phyloP scores from a whole-genome alignment of 2,113 vertebrate genomes.

The Arothron firmamentum region DNA sequence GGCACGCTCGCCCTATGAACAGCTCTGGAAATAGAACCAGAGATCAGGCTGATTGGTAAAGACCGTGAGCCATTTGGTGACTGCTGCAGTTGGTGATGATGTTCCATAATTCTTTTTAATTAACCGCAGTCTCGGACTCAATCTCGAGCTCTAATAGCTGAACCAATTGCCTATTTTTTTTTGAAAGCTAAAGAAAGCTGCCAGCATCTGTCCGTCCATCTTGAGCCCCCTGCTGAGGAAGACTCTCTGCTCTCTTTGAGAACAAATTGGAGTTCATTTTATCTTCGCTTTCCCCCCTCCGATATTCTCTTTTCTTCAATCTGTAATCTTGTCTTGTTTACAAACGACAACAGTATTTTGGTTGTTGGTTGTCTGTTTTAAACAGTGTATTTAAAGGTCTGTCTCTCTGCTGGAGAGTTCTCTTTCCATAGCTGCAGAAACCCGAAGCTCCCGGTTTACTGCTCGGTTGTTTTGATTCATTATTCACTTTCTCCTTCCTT shows the following conservation, averaged over 20 bases:
- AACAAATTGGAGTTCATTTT: conserved; percentile 5
- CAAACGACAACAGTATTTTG: no score
- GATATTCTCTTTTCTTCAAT: no score
- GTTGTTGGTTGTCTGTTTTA: no score
- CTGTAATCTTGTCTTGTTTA: no score
- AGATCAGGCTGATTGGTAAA: conserved; percentile 17
- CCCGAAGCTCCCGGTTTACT: background rate
- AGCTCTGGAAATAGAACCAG: conserved; percentile 29
- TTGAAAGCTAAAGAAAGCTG: background rate
- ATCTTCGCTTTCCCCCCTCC: no score
- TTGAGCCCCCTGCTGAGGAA: conserved; percentile 1
- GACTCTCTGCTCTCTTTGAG: conserved; percentile 3
- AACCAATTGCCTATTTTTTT: background rate
- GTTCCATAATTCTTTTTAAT: background rate
- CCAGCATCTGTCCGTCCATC: background rate
- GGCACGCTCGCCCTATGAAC: conserved; percentile 10
- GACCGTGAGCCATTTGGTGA: conserved; percentile 20
- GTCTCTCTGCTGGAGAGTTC: no score
- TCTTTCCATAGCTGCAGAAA: no score
- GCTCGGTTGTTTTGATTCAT: background rate
- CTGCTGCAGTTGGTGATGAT: background rate
- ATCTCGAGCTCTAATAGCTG: background rate
- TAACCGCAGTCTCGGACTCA: conserved; percentile 4
- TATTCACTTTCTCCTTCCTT: conserved; percentile 22
- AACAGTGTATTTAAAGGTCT: no score